These are phyloP conservation scores for Scaptomyza parva DNA, from an alignment of 2,888 invertebrate species.

Conservation along the genomic window DNA sequence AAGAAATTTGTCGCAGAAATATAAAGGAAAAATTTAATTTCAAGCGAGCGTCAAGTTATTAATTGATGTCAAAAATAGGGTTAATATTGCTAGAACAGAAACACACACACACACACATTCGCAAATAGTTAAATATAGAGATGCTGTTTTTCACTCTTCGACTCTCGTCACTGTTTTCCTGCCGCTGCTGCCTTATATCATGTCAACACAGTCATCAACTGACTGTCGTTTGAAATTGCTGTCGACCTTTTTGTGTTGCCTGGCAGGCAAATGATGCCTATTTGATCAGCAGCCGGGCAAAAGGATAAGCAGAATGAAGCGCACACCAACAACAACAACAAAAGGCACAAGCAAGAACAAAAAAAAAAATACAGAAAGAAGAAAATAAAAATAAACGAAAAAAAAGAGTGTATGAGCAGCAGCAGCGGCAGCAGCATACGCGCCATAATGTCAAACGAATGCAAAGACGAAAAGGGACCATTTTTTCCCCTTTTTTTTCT, in stretches of 20 bases:
- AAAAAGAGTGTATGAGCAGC: constrained; percentile 23
- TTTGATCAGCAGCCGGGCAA: constrained; percentile 75
- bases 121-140: constrained; percentile 34
- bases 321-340: constrained; percentile 37
- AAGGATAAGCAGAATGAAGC: constrained; percentile 75
- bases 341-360: constrained; percentile 17
- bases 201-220: constrained; percentile 79
- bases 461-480: constrained; percentile 41
- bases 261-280: constrained; percentile 79
- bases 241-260: constrained; percentile 70
- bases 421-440: constrained; percentile 25
- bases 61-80: constrained; percentile 79
- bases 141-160: constrained; percentile 27
- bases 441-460: constrained; percentile 63
- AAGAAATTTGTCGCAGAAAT: constrained; percentile 53
- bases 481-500: constrained; percentile 18
- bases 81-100: constrained; percentile 62
- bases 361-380: background rate
- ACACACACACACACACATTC: constrained; percentile 10
- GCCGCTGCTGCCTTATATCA: constrained; percentile 41
- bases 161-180: constrained; percentile 12
- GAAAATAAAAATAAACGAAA: constrained; percentile 35
- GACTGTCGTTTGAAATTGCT: constrained; percentile 79
- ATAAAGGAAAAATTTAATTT: constrained; percentile 39
- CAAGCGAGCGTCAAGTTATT: constrained; percentile 57